These are phyloP conservation scores for Tiliacea citrago DNA, from an alignment of 2,888 invertebrate genomes.

Conservation along the genomic window DNA sequence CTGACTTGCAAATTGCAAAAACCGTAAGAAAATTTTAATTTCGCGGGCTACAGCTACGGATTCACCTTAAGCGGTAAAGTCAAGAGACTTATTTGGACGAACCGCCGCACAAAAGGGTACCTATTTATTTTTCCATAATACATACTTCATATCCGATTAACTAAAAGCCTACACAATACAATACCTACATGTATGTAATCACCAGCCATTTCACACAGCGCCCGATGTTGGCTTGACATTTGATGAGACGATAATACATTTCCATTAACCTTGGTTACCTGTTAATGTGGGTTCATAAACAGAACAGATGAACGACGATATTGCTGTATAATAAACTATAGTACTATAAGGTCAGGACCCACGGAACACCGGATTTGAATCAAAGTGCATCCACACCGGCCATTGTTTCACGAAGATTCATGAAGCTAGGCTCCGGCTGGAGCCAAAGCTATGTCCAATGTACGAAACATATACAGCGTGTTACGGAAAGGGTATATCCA, in stretches of 20 bases:
- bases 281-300: neutral
- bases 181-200: neutral
- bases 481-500: no score
- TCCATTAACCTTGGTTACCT: neutral
- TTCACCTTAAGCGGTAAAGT: slow-evolving; percentile 8
- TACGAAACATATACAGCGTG: no score
- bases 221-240: slow-evolving; percentile 39
- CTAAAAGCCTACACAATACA: slow-evolving; percentile 5
- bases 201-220: slow-evolving; percentile 15
- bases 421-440: neutral
- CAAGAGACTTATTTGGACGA: slow-evolving; percentile 36
- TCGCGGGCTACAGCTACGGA: no score
- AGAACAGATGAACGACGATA: neutral
- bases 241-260: slow-evolving; percentile 11
- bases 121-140: slow-evolving; percentile 36
- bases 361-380: slow-evolving; percentile 1
- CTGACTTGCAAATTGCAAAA: no score
- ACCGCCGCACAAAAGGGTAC: slow-evolving; percentile 29
- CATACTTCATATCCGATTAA: slow-evolving; percentile 46
- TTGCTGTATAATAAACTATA: neutral
- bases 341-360: neutral
- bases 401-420: slow-evolving; percentile 9
- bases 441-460: neutral
- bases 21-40: no score
- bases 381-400: neutral